phyloP scores from a whole-genome alignment of 2,888 invertebrate genomes.

The Chrysolina americana region DNA sequence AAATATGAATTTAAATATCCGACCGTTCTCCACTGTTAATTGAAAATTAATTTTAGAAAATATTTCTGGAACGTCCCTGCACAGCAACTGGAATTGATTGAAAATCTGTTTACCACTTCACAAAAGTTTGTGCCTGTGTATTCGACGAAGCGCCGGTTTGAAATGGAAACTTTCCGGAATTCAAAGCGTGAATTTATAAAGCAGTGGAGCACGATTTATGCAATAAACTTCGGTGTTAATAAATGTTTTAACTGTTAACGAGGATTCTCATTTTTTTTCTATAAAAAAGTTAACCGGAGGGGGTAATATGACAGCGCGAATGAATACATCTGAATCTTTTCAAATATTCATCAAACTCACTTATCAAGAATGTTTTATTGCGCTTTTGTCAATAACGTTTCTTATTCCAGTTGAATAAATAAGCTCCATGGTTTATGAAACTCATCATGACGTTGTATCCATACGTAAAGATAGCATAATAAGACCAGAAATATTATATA shows the following conservation, averaged over 20 bases:
- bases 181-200: slow-evolving; percentile 42
- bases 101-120: slow-evolving; percentile 54
- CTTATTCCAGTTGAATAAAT: too few relatives aligned
- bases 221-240: slow-evolving; percentile 48
- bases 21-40: slow-evolving; percentile 2
- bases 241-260: slow-evolving; percentile 48
- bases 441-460: too few relatives aligned
- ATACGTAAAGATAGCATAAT: too few relatives aligned
- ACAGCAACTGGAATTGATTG: slow-evolving; percentile 44
- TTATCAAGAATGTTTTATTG: too few relatives aligned
- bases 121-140: slow-evolving; percentile 44
- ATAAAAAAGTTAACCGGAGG: slow-evolving; percentile 13
- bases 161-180: slow-evolving; percentile 23
- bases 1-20: neutral
- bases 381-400: too few relatives aligned
- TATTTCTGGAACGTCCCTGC: slow-evolving; percentile 25
- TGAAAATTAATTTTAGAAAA: slow-evolving; percentile 17
- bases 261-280: slow-evolving; percentile 34
- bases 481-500: too few relatives aligned
- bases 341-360: neutral
- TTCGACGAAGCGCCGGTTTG: slow-evolving; percentile 37
- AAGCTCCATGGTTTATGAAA: too few relatives aligned
- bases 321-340: slow-evolving; percentile 3
- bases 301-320: neutral
- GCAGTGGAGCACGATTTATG: slow-evolving; percentile 45